phyloP scores from a whole-genome alignment of 2,888 invertebrate genomes.

The Aquatica leii region DNA sequence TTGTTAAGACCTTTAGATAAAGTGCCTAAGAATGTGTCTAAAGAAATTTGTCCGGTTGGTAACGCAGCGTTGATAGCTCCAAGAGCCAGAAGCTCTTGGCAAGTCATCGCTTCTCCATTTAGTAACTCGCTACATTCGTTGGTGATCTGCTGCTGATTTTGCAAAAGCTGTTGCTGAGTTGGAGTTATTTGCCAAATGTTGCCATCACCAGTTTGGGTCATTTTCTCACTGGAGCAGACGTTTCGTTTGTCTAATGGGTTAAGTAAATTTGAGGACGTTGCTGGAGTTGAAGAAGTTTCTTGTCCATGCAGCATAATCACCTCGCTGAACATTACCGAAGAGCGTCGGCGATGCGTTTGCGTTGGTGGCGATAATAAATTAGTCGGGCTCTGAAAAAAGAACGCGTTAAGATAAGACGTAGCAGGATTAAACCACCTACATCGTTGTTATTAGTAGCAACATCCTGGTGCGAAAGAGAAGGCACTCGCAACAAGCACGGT shows the following conservation, averaged over 20 bases:
- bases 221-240: slow-evolving; percentile 86
- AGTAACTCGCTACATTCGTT: slow-evolving; percentile 67
- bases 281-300: slow-evolving; percentile 50
- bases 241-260: slow-evolving; percentile 64
- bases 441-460: slow-evolving; percentile 59
- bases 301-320: slow-evolving; percentile 78
- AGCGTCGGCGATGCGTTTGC: slow-evolving; percentile 75
- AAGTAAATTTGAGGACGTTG: slow-evolving; percentile 53
- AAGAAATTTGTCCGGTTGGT: slow-evolving; percentile 85
- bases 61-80: slow-evolving; percentile 91
- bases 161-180: slow-evolving; percentile 45
- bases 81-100: slow-evolving; percentile 90
- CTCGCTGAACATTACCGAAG: slow-evolving; percentile 90
- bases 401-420: neutral
- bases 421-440: slow-evolving; percentile 45
- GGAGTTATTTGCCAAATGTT: slow-evolving; percentile 71
- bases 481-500: slow-evolving; percentile 68
- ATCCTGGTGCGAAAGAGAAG: slow-evolving; percentile 69
- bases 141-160: slow-evolving; percentile 59
- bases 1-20: slow-evolving; percentile 48
- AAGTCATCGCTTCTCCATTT: slow-evolving; percentile 76
- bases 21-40: slow-evolving; percentile 82
- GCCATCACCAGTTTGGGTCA: slow-evolving; percentile 84
- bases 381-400: slow-evolving; percentile 67
- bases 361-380: slow-evolving; percentile 77